Percentiles rank a stretch among this genome's conserved stretches.
Evolutionary conservation across 1,140 invertebrate species (phyloP).

Genomic region (Pseudomyrmex gracilis): DNA sequence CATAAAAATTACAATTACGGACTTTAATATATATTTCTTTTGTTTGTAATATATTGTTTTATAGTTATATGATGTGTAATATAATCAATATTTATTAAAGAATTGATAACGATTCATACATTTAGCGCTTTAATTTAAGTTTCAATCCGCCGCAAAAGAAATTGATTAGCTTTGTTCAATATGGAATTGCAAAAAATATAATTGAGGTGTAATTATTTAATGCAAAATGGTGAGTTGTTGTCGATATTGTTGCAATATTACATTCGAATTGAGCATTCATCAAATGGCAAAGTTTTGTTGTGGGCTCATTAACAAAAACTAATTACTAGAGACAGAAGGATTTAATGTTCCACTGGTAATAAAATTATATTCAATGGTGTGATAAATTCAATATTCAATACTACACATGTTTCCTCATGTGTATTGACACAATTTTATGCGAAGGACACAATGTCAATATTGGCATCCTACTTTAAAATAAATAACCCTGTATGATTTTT

Average conservation of each 20-base stretch:
- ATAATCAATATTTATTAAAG: not conserved
- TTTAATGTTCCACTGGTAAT: constrained; percentile 38
- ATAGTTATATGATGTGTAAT: too few relatives aligned
- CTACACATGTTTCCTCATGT: not conserved
- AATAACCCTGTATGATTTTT: too few relatives aligned
- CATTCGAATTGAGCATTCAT: constrained; percentile 31
- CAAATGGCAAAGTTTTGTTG: constrained; percentile 35
- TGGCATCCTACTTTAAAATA: too few relatives aligned
- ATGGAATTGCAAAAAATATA: constrained; percentile 1
- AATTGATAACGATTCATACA: not conserved
- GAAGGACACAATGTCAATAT: not conserved
- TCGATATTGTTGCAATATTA: constrained; percentile 31
- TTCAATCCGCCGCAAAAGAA: not conserved
- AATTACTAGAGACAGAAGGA: constrained; percentile 54
- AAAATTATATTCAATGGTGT: constrained; percentile 48
- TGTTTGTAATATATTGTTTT: not conserved
- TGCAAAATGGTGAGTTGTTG: not conserved
- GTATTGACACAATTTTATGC: constrained; percentile 10
- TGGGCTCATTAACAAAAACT: constrained; percentile 43
- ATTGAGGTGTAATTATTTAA: constrained; percentile 44
- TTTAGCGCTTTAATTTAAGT: not conserved
- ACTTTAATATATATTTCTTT: not conserved
- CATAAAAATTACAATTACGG: not conserved
- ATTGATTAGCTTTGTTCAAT: constrained; percentile 11
- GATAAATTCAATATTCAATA: constrained; percentile 39